Conservation (phyloP, 2,888 invertebrate genomes). For the Nipponacmea schrenckii region DNA sequence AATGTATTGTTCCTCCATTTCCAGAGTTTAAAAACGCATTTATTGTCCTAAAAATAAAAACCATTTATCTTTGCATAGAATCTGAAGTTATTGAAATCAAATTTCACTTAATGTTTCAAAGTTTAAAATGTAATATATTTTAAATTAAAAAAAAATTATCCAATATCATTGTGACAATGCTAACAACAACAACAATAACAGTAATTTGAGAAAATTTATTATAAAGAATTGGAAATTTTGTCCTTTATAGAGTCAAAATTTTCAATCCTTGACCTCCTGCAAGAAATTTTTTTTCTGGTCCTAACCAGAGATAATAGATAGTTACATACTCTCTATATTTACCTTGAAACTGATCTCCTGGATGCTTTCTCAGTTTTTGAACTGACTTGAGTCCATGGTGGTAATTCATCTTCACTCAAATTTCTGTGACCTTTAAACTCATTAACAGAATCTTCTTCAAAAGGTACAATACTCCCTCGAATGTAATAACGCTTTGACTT, state of each 20-base stretch:
- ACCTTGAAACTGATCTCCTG: slow-evolving; percentile 54
- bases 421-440: slow-evolving; percentile 66
- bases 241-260: too few relatives aligned
- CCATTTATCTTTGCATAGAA: too few relatives aligned
- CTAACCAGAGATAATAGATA: too few relatives aligned
- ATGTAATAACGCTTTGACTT: slow-evolving; percentile 42
- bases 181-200: background rate
- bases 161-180: background rate
- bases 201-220: too few relatives aligned
- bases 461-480: slow-evolving; percentile 41
- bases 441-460: slow-evolving; percentile 61
- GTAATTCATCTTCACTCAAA: slow-evolving; percentile 55
- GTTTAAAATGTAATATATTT: slow-evolving; percentile 5
- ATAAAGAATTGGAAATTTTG: too few relatives aligned
- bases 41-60: slow-evolving; percentile 54
- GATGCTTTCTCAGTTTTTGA: slow-evolving; percentile 37
- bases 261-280: too few relatives aligned
- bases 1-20: slow-evolving; percentile 64
- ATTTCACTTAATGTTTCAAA: background rate
- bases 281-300: too few relatives aligned
- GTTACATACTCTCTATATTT: too few relatives aligned
- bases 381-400: slow-evolving; percentile 49
- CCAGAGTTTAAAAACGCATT: slow-evolving; percentile 68
- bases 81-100: background rate
- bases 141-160: background rate